Percentiles rank a stretch among this genome's conserved stretches.
phyloP scores from a whole-genome alignment of 2,888 invertebrate species.

The Conops quadrifasciatus region DNA sequence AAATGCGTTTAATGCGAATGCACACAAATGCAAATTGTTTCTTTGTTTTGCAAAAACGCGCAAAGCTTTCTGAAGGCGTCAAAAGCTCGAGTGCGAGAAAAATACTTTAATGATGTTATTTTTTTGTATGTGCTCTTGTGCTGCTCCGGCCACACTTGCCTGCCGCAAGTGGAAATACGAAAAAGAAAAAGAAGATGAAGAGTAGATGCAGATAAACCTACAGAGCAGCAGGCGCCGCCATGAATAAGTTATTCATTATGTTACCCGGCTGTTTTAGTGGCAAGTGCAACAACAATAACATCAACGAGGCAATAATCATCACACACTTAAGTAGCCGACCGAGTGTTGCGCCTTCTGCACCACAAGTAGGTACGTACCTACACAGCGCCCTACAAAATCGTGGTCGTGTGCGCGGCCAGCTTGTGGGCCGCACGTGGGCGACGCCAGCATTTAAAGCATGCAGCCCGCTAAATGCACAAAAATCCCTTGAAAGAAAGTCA shows the following conservation, averaged over 20 bases:
- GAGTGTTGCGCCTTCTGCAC: slow-evolving; percentile 23
- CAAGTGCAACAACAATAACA: slow-evolving; percentile 4
- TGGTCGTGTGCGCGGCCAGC: neutral
- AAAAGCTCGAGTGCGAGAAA: neutral
- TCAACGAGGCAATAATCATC: slow-evolving; percentile 24
- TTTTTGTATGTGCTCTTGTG: no score
- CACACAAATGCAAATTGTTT: no score
- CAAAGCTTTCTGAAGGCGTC: neutral
- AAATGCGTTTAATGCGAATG: neutral
- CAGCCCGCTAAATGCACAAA: slow-evolving; percentile 17
- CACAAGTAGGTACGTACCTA: neutral
- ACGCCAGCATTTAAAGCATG: slow-evolving; percentile 21
- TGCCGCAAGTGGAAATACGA: no score
- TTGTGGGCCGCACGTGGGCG: neutral
- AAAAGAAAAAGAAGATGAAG: no score
- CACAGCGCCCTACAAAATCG: neutral
- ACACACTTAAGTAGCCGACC: slow-evolving; percentile 20
- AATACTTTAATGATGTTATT: neutral
- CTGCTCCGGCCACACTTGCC: slow-evolving; percentile 7
- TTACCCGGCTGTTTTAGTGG: slow-evolving; percentile 13
- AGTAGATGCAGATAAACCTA: slow-evolving; percentile 16
- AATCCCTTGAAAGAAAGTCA: slow-evolving; percentile 10
- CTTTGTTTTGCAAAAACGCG: neutral
- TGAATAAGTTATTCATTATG: slow-evolving; percentile 33
- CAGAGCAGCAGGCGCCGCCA: slow-evolving; percentile 13